Evolutionary conservation across 2,113 vertebrate species (phyloP).

Genomic region (Bubo bubo): DNA sequence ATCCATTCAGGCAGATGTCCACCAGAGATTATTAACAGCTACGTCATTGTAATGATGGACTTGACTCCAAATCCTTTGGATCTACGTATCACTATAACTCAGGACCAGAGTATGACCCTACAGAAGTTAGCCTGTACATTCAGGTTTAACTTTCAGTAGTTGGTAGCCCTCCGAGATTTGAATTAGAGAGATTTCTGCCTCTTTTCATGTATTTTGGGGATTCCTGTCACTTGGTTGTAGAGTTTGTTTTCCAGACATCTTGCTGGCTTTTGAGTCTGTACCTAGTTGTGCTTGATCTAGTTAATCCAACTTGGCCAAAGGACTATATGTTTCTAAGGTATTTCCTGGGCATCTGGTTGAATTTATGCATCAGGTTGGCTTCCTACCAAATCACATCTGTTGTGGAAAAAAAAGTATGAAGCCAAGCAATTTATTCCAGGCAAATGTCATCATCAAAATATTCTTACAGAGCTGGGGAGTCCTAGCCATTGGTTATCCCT

Average conservation of each 20-base stretch:
- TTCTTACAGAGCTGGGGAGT: neutral
- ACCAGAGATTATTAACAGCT: neutral
- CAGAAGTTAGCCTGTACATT: neutral
- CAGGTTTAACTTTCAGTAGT: neutral
- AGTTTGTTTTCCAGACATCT: neutral
- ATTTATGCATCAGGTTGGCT: conserved; percentile 8
- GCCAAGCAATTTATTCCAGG: neutral
- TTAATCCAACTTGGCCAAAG: neutral
- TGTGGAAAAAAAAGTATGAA: neutral
- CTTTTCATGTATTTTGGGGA: neutral
- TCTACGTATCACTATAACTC: neutral
- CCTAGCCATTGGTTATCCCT: neutral
- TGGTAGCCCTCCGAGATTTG: neutral
- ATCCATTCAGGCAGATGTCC: neutral
- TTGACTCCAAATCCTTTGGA: neutral
- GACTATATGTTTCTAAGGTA: neutral
- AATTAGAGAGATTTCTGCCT: neutral
- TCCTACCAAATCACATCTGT: conserved; percentile 29
- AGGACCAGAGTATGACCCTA: neutral
- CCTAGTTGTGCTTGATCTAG: neutral
- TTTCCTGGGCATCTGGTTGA: conserved; percentile 41
- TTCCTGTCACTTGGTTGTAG: neutral
- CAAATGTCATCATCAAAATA: neutral
- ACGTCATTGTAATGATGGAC: neutral
- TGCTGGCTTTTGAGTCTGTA: neutral